A percentile compares a stretch with the other conserved stretches of the same genome.
These are phyloP conservation scores for Cyprinodon variegatus DNA, from an alignment of 2,113 vertebrate genomes.

Conservation along the genomic window DNA sequence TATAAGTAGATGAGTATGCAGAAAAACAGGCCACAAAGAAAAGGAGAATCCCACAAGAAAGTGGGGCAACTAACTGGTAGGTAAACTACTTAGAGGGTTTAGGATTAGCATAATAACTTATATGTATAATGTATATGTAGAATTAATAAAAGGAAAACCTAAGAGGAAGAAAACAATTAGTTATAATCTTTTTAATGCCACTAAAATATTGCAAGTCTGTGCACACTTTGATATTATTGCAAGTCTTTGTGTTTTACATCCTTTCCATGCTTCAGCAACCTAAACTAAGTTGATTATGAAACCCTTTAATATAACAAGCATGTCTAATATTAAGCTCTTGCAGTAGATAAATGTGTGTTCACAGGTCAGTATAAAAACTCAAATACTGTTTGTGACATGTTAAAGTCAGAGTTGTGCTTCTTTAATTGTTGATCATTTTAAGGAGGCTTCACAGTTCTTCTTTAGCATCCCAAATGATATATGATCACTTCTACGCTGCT, in stretches of 20 bases:
- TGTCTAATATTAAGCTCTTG: conserved; percentile 21
- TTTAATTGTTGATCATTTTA: conserved; percentile 77
- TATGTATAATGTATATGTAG: background rate
- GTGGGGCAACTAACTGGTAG: too few species aligned
- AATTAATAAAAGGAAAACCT: background rate
- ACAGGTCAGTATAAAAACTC: conserved; percentile 16
- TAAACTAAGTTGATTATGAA: conserved; percentile 16
- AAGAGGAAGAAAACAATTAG: background rate
- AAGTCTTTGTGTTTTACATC: conserved; percentile 3
- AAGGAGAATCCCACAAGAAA: too few species aligned
- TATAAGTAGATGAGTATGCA: too few species aligned
- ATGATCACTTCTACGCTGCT: conserved; percentile 68
- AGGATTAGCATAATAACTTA: too few species aligned
- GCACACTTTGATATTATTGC: conserved; percentile 1
- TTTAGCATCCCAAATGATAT: conserved; percentile 70
- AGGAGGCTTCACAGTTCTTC: conserved; percentile 67
- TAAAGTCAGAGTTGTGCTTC: conserved; percentile 63
- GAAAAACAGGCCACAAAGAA: too few species aligned
- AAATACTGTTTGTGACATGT: conserved; percentile 44
- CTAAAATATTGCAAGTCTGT: background rate
- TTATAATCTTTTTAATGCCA: background rate
- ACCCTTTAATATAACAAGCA: conserved; percentile 17
- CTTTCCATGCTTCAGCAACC: background rate
- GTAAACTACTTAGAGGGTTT: too few species aligned
- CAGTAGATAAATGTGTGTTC: conserved; percentile 12